Conservation (phyloP, 2,888 invertebrate genomes). For the Pyrrhia umbra region DNA sequence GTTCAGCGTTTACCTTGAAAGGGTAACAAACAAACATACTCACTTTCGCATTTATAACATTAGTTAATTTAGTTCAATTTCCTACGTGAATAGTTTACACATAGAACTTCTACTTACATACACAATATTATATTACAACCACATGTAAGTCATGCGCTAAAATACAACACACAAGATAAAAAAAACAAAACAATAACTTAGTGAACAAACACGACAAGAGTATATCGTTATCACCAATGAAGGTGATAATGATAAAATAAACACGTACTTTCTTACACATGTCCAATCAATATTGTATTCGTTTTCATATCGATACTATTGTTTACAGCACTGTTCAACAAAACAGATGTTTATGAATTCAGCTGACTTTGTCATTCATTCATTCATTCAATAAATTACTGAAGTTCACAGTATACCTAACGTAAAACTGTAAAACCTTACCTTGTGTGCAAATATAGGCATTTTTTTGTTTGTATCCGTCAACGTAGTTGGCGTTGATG, state of each 20-base stretch:
- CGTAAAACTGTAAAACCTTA: constrained; percentile 70
- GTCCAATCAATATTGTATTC: constrained; percentile 15
- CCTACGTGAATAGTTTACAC: no score
- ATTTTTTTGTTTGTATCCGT: constrained; percentile 99
- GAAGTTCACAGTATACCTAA: background rate
- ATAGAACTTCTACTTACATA: no score
- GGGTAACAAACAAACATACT: no score
- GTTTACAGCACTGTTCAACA: constrained; percentile 3
- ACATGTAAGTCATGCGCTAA: background rate
- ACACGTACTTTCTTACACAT: constrained; percentile 12
- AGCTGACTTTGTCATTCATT: background rate
- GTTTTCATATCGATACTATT: constrained; percentile 20
- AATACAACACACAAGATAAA: constrained; percentile 8
- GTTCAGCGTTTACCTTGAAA: no score
- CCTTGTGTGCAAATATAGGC: constrained; percentile 99
- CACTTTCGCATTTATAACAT: no score
- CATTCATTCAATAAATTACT: background rate
- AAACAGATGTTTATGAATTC: background rate
- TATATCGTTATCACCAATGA: constrained; percentile 21
- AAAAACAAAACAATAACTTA: constrained; percentile 1
- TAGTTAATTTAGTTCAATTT: no score
- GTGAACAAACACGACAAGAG: constrained; percentile 21
- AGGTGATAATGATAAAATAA: constrained; percentile 15
- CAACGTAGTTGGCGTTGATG: constrained; percentile 99
- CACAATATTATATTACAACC: no score